Evolutionary conservation across 2,888 invertebrate species (phyloP), one percentile per base, ranked within the genome.

Genomic region (Glomeris marginata): DNA sequence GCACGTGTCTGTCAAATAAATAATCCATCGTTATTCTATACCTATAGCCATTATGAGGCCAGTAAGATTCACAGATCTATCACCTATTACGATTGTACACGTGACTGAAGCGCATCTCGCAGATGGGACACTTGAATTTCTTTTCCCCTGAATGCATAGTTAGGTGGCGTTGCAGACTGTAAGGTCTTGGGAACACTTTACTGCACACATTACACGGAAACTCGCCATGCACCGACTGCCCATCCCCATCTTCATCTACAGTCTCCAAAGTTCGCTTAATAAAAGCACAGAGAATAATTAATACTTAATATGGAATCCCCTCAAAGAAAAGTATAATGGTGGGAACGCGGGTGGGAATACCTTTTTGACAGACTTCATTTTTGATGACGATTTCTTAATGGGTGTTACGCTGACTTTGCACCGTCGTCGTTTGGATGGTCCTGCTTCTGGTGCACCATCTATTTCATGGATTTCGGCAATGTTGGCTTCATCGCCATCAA

Each of bases 121-220:
- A 60, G 37, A 58, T 53, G n/a, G 57, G 55, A 51, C 59, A 60
- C 50, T 58, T 56, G 50, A 50, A 58, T 36, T 58, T 58, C 52
- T 59, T 60, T 35, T 58, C 59, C 18, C 59, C 59, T n/a, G 58
- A 57, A 54, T 60, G 59, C 57, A 60, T 58, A 10, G 57, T 54
- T 22, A 55, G 49, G 50, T 60, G 59, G 21, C 59, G 54, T 34
- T 59, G 58, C 16, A 60, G 51, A 49, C 59, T 59, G 50, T 60
- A 60, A 28, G 54, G 54, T 16, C 59, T 52, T 16, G 58, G 59
- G 53, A 60, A 60, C 20, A 52, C 51, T 47, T 58, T 59, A 18
- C 43, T 50, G 45, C 59, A 59, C 15, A 54, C 52, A 34, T 55
- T 51, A 51, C 58, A 59, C 33, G 48, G 22, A 21, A 49, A 52